These are phyloP conservation scores for Parnassius glacialis DNA, from an alignment of 2,888 invertebrate genomes.

Conservation along the genomic window DNA sequence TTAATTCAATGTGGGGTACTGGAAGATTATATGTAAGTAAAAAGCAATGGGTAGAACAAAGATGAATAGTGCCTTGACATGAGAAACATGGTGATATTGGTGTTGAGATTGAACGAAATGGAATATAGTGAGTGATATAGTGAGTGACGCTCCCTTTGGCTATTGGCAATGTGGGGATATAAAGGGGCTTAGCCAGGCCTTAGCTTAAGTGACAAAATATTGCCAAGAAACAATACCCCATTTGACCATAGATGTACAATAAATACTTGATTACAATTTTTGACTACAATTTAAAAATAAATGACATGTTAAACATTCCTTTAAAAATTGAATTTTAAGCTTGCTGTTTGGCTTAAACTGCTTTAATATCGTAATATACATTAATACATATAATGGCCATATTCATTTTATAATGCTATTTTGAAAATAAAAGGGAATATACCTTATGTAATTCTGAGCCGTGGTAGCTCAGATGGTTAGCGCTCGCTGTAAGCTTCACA, in stretches of 20 bases:
- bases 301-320: background rate
- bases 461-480: too few species aligned
- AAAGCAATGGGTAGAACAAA: background rate
- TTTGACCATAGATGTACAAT: constrained; percentile 24
- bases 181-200: background rate
- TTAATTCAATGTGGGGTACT: background rate
- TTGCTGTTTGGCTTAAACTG: background rate
- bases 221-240: constrained; percentile 23
- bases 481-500: too few species aligned
- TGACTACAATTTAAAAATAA: constrained; percentile 32
- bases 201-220: constrained; percentile 10
- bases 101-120: background rate
- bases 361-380: constrained; percentile 11
- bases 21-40: background rate
- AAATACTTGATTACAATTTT: constrained; percentile 33
- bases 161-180: background rate
- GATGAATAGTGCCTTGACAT: constrained; percentile 10
- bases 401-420: background rate
- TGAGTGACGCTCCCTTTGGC: background rate
- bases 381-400: background rate
- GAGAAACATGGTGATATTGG: background rate
- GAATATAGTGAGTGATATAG: too few species aligned
- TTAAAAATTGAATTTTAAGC: background rate
- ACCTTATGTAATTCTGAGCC: constrained; percentile 2
- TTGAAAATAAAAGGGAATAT: constrained; percentile 2